A percentile compares a stretch with the other conserved stretches of the same genome.
Conservation (phyloP, 1,140 invertebrate species). For the Cotesia glomerata region DNA sequence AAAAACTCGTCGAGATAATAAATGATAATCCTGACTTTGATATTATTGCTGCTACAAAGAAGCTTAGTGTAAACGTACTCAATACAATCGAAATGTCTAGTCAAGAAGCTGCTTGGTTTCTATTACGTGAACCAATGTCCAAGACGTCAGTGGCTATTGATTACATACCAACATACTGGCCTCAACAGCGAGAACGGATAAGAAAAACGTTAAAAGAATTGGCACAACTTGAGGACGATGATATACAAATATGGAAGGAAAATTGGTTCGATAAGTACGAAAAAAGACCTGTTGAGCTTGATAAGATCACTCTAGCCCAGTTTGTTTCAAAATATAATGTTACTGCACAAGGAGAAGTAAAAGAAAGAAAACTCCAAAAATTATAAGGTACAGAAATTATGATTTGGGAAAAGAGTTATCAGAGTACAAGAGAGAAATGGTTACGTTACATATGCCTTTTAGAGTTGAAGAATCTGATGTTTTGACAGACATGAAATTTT, state of each 20-base stretch:
- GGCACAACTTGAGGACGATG: conserved; percentile 26
- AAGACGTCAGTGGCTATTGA: conserved; percentile 6
- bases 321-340: conserved; percentile 42
- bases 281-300: conserved; percentile 36
- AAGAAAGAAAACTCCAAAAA: conserved; percentile 32
- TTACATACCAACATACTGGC: conserved; percentile 24
- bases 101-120: conserved; percentile 51
- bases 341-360: conserved; percentile 36
- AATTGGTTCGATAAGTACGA: conserved; percentile 46
- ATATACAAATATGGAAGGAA: conserved; percentile 44
- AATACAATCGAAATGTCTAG: conserved; percentile 11
- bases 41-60: conserved; percentile 27
- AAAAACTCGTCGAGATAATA: conserved; percentile 45
- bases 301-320: conserved; percentile 38
- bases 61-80: conserved; percentile 24
- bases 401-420: conserved; percentile 41
- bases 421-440: conserved; percentile 46
- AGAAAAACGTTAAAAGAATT: conserved; percentile 21
- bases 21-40: conserved; percentile 48
- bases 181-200: conserved; percentile 17
- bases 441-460: conserved; percentile 47
- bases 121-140: conserved; percentile 20
- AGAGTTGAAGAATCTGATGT: conserved; percentile 45
- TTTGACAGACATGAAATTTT: conserved; percentile 42
- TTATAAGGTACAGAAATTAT: conserved; percentile 52